Evolutionary conservation across 2,888 invertebrate genomes (phyloP).

Genomic region (Cordilura impudica): DNA sequence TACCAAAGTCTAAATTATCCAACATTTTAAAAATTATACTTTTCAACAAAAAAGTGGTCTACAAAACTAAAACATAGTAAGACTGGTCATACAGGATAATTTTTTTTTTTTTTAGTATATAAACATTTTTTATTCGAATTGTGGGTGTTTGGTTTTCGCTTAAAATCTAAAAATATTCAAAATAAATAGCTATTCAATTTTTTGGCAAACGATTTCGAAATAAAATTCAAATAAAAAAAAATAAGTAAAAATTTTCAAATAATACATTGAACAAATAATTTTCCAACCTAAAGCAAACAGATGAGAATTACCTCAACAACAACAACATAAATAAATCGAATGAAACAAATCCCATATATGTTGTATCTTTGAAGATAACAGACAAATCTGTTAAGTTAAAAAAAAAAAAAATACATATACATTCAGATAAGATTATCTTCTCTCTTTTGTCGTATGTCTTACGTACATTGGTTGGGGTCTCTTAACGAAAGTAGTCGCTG

Average conservation of each 20-base stretch:
- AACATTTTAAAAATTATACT: no score
- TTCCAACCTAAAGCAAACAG: slow-evolving; percentile 37
- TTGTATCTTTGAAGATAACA: neutral
- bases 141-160: slow-evolving; percentile 12
- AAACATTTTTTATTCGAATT: neutral
- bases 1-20: no score
- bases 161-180: slow-evolving; percentile 48
- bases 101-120: no score
- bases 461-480: neutral
- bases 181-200: slow-evolving; percentile 48
- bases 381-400: neutral
- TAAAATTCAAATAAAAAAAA: neutral
- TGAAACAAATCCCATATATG: neutral
- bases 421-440: neutral
- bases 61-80: no score
- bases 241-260: neutral
- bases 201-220: slow-evolving; percentile 37
- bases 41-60: no score
- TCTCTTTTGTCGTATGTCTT: neutral
- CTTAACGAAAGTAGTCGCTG: neutral
- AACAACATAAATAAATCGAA: neutral
- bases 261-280: neutral
- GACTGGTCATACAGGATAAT: no score
- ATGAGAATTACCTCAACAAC: slow-evolving; percentile 37
- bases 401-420: neutral